Conservation (phyloP, 2,888 invertebrate species). For the Stenodera caucasica region DNA sequence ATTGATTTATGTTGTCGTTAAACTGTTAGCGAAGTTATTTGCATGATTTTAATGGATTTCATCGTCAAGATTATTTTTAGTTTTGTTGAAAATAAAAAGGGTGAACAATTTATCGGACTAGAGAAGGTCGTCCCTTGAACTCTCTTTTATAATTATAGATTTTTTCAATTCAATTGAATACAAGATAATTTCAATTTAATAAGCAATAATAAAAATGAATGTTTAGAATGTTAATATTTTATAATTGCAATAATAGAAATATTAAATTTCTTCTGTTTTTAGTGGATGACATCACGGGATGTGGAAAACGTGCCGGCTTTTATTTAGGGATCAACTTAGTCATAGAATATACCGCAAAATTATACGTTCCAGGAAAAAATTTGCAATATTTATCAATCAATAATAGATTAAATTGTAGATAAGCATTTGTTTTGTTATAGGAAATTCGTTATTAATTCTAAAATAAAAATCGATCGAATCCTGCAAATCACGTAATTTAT, state of each 20-base stretch:
- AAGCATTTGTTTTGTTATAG: too few relatives aligned
- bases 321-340: constrained; percentile 17
- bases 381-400: neutral
- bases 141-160: too few relatives aligned
- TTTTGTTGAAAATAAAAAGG: neutral
- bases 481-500: neutral
- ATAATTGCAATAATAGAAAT: constrained; percentile 16
- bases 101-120: neutral
- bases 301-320: constrained; percentile 23
- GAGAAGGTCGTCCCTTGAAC: neutral
- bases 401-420: neutral
- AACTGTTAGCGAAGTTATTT: neutral
- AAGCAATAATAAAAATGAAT: constrained; percentile 4
- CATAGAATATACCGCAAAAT: constrained; percentile 7
- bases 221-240: constrained; percentile 11
- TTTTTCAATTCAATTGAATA: too few relatives aligned
- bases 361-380: neutral
- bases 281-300: constrained; percentile 26
- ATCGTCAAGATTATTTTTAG: constrained; percentile 2
- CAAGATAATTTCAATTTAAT: constrained; percentile 4
- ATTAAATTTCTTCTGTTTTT: constrained; percentile 15
- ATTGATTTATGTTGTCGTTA: neutral
- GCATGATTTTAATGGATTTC: neutral
- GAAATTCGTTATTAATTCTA: too few relatives aligned
- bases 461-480: neutral